These are phyloP conservation scores for Sorex araneus DNA, from an alignment of 2,113 vertebrate genomes.

Conservation along the genomic window DNA sequence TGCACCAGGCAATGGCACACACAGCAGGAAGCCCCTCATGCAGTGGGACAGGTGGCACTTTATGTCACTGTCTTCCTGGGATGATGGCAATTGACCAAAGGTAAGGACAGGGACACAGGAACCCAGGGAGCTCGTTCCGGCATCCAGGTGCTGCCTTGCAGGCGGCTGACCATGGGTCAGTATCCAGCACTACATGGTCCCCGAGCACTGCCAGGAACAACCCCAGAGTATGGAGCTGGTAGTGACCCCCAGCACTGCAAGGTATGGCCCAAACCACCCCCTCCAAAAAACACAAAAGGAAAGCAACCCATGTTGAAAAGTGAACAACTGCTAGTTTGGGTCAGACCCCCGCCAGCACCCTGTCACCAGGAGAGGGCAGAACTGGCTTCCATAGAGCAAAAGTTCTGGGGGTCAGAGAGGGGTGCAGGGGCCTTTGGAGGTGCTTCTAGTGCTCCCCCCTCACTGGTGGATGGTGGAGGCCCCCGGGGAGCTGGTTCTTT, in stretches of 20 bases:
- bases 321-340: neutral
- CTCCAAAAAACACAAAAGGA: too few relatives aligned
- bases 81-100: neutral
- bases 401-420: neutral
- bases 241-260: too few relatives aligned
- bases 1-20: neutral
- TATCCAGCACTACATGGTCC: too few relatives aligned
- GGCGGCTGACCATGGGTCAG: too few relatives aligned
- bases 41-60: neutral
- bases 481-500: neutral
- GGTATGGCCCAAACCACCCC: too few relatives aligned
- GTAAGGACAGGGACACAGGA: neutral
- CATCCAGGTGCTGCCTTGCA: too few relatives aligned
- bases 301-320: neutral
- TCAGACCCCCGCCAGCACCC: neutral
- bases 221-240: too few relatives aligned
- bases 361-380: too few relatives aligned
- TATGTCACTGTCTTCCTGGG: neutral
- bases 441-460: neutral
- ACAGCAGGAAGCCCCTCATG: neutral
- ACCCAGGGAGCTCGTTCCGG: too few relatives aligned
- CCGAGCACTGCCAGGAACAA: too few relatives aligned
- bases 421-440: rapidly evolving
- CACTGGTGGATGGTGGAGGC: neutral
- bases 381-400: too few relatives aligned